Evolutionary conservation across 2,888 invertebrate species (phyloP).

Genomic region (Limenitis arthemis): DNA sequence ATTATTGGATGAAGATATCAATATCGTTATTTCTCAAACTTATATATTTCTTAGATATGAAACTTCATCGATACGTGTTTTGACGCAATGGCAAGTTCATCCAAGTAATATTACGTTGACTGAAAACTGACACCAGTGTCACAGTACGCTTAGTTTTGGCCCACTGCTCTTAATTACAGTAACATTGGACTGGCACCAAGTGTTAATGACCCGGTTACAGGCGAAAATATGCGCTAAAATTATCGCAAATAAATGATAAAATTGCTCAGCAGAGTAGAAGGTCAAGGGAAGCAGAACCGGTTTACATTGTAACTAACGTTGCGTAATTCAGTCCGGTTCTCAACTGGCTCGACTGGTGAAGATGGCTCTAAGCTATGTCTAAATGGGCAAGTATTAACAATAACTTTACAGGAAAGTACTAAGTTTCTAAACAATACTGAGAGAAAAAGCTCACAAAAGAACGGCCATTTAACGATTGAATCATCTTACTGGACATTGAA

Average conservation of each 20-base stretch:
- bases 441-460: too few species aligned
- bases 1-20: not conserved
- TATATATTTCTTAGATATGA: too few species aligned
- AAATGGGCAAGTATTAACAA: not conserved
- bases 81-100: not conserved
- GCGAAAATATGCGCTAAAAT: conserved; percentile 45
- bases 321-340: conserved; percentile 45
- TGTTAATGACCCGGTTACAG: conserved; percentile 48
- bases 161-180: conserved; percentile 56
- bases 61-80: too few species aligned
- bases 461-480: too few species aligned
- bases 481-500: too few species aligned
- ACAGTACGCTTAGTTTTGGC: conserved; percentile 47
- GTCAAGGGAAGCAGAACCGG: conserved; percentile 60
- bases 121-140: conserved; percentile 9
- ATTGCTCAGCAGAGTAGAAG: conserved; percentile 37
- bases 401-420: not conserved
- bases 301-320: conserved; percentile 34
- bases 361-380: conserved; percentile 8
- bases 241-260: conserved; percentile 36
- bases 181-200: conserved; percentile 65
- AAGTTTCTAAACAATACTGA: too few species aligned
- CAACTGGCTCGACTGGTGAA: conserved; percentile 12
- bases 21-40: too few species aligned
- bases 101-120: conserved; percentile 1